phyloP scores from a whole-genome alignment of 2,888 invertebrate genomes.

The Cheilosia pagana region DNA sequence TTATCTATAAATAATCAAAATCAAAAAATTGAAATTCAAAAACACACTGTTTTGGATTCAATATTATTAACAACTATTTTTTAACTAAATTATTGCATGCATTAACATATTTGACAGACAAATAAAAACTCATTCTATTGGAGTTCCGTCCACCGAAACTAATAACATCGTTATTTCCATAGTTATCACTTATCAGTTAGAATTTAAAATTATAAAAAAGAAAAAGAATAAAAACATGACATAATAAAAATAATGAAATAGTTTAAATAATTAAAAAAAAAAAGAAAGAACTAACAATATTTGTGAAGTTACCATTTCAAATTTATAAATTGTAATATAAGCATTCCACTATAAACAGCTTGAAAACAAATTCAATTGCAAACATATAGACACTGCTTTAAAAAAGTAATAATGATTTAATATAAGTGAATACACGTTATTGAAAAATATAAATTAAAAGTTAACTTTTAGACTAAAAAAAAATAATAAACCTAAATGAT shows the following conservation, averaged over 20 bases:
- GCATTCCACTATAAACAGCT: too few relatives aligned
- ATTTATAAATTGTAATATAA: too few relatives aligned
- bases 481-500: not conserved
- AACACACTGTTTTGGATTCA: too few relatives aligned
- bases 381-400: too few relatives aligned
- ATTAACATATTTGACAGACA: not conserved
- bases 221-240: not conserved
- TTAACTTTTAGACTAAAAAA: not conserved
- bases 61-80: too few relatives aligned
- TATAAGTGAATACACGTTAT: not conserved
- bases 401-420: not conserved
- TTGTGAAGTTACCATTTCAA: too few relatives aligned
- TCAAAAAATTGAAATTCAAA: too few relatives aligned
- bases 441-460: not conserved
- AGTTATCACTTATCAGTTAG: not conserved
- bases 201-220: not conserved
- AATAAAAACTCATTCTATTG: constrained; percentile 47
- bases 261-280: not conserved
- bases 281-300: not conserved
- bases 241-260: not conserved
- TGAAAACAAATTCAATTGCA: too few relatives aligned
- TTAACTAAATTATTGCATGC: not conserved
- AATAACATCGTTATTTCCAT: constrained; percentile 4
- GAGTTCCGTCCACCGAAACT: constrained; percentile 75
- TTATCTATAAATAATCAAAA: too few relatives aligned